Conservation (phyloP, 2,888 invertebrate species). For the Dusona sp. region DNA sequence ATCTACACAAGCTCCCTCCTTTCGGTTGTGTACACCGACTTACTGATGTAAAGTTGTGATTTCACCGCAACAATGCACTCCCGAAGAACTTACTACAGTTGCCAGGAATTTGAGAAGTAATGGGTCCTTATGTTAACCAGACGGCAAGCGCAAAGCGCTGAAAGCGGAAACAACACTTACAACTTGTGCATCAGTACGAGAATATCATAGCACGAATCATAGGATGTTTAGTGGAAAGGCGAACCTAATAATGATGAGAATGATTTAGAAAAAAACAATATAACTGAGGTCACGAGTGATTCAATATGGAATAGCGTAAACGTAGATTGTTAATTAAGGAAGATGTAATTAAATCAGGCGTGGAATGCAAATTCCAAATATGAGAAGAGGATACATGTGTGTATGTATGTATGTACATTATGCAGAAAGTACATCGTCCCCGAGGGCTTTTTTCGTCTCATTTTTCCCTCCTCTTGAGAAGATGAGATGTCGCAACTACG, state of each 20-base stretch:
- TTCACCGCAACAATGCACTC: constrained; percentile 54
- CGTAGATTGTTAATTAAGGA: neutral
- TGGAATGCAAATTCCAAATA: neutral
- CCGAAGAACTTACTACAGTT: constrained; percentile 45
- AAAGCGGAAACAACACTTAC: constrained; percentile 26
- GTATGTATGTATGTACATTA: constrained; percentile 11
- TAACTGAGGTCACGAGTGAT: neutral
- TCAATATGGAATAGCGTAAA: neutral
- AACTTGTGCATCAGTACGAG: constrained; percentile 12
- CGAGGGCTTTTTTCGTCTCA: constrained; percentile 23
- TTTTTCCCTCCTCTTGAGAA: constrained; percentile 50
- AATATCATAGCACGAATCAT: constrained; percentile 7
- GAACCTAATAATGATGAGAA: neutral
- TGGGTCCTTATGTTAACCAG: neutral
- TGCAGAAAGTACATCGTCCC: constrained; percentile 29
- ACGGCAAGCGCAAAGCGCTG: constrained; percentile 10
- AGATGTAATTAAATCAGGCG: neutral
- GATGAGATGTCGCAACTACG: constrained; percentile 27
- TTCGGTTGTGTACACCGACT: constrained; percentile 12
- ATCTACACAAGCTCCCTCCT: constrained; percentile 29
- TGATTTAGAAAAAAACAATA: neutral
- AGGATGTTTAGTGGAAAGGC: neutral
- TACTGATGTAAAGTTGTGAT: constrained; percentile 54
- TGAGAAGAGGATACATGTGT: neutral
- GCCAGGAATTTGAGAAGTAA: constrained; percentile 44